Base-by-base conservation (phyloP, 2,888 invertebrate genomes). In the Agrotis clavis region DNA sequence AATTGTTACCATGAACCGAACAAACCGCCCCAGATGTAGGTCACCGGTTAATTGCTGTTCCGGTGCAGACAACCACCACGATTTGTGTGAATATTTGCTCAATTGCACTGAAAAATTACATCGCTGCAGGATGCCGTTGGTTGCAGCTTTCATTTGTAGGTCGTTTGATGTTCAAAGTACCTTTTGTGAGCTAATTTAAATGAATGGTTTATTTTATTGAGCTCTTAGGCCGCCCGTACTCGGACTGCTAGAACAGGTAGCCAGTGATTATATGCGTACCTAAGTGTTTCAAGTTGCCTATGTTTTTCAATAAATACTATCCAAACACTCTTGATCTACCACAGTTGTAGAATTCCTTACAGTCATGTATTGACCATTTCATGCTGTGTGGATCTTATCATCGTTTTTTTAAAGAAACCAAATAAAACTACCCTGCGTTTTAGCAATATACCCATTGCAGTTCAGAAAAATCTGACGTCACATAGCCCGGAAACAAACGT, bases 31-130 rank as follows among this genome's bases (percentile, higher is more conserved):
- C 25, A 71, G 69, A 88, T 87, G 82, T 90, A 85, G 91, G 90
- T 90, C 89, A 88, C 71, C 70, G 67, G 82, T 86, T 91, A 90
- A 91, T 90, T 90, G 88, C 84, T 85, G 86, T 87, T 89, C 87
- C 85, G 74, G 79, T 82, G 87, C 86, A 81, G 85, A 84, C 86
- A 83, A 80, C 77, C 84, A 66, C 79, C 72, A 85, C 48, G 45
- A 50, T 88, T 88, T 85, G 86, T 62, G 45, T 57, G 70, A 62
- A 70, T 76, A 57, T 84, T 85, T 81, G 71, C 81, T 80, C 75
- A 78, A 85, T 86, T 83, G 81, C 56, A 74, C 61, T 61, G 69
- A 79, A 79, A 78, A 74, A 56, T 54, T 65, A 30, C 67, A 25
- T 54, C 57, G 41, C 19, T 56, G 7, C 62, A 48, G 16, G n/a